Base-by-base conservation (phyloP, 1,140 invertebrate genomes). In the Dufourea novaeangliae region DNA sequence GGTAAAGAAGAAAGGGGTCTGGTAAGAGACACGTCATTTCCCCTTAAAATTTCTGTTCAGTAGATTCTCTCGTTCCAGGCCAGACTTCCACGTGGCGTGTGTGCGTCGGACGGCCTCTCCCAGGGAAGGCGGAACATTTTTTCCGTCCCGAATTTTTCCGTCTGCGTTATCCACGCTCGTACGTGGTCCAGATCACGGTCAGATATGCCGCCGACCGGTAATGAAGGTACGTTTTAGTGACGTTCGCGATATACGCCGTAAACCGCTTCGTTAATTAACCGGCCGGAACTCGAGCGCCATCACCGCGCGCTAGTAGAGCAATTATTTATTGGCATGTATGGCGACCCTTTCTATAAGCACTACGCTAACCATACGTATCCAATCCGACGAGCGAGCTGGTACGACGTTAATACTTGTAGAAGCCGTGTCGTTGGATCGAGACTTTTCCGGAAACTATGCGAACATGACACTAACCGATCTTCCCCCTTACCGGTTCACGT, bases 191-290 rank as follows among this genome's bases (percentile, higher is more conserved):
- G 71, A 73, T 67, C 52, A 68, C 64, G 62, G 27, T 67, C 54
- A 83, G 80, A 83, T 79, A 82, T 68, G 70, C 75, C 75, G 74
- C 56, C 70, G 70, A 62, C 71, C 67, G 61, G 80, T 84, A 83
- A 87, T 80, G 69, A 84, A 82, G 77, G 75, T 78, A 70, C 80
- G 69, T 76, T 85, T 79, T 66, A 82, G 76, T 79, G 79, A 74
- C 75, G 76, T 80, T 82, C 44, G 71, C 83, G 83, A 72, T 84
- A 73, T 74, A 78, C 68, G 79, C 59, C 79, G 70, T 46, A 64
- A 72, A 85, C 84, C 77, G 74, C 66, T 82, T 88, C 82, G 85
- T 86, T 88, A 88, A 88, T 88, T 87, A 88, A 87, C 71, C 69
- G 68, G 64, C 76, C 80, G 75, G 79, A 82, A 73, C 52, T 73